Evolutionary conservation across 1,140 invertebrate genomes (phyloP).

Genomic region (Bombus confusus): DNA sequence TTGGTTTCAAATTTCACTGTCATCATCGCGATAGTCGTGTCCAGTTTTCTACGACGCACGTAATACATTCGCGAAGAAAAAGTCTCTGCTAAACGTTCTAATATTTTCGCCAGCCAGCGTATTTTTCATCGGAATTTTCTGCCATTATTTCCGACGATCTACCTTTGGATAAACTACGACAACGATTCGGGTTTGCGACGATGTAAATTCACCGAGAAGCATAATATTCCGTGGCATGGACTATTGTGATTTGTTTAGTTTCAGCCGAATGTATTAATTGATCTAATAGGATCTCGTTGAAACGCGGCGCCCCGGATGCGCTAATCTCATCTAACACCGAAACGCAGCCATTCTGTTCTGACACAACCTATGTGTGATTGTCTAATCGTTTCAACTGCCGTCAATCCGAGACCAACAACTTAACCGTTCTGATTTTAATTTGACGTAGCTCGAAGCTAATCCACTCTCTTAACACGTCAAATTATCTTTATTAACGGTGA

Average conservation of each 20-base stretch:
- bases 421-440: neutral
- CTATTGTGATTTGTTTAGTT: neutral
- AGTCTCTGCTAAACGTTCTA: too few relatives aligned
- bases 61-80: too few relatives aligned
- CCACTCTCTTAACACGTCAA: neutral
- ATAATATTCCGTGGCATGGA: neutral
- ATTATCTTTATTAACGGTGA: neutral
- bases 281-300: neutral
- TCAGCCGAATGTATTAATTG: neutral
- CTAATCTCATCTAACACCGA: neutral
- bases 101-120: too few relatives aligned
- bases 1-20: too few relatives aligned
- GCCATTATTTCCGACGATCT: neutral
- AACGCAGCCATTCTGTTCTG: neutral
- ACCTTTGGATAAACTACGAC: neutral
- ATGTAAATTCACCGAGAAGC: neutral
- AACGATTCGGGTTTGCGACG: neutral
- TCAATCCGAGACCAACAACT: neutral
- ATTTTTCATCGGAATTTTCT: too few relatives aligned
- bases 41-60: too few relatives aligned
- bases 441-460: neutral
- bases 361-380: neutral
- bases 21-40: too few relatives aligned
- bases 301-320: too few relatives aligned
- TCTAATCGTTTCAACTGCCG: neutral